Conservation (phyloP, 1,140 invertebrate species). For the Apolygus lucorum region DNA sequence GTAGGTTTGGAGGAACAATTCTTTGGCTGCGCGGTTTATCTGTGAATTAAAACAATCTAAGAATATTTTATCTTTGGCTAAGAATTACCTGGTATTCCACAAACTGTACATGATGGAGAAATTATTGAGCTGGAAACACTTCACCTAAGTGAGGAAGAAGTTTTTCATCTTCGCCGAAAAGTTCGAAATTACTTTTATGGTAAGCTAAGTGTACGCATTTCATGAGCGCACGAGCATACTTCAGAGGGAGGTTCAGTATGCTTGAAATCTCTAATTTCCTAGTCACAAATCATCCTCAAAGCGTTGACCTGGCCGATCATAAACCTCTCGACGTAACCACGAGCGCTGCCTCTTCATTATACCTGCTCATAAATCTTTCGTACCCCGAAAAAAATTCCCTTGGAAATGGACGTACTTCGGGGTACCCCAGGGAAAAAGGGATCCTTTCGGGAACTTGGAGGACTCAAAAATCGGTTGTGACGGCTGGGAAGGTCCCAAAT, state of each 20-base stretch:
- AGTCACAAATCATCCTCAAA: background rate
- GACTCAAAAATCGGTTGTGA: background rate
- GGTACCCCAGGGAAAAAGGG: background rate
- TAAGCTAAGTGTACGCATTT: background rate
- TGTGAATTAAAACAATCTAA: no score
- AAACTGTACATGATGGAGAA: no score
- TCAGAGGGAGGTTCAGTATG: background rate
- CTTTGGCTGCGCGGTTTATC: no score
- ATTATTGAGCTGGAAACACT: no score
- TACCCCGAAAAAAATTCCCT: background rate
- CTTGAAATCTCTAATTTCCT: background rate
- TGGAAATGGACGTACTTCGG: background rate
- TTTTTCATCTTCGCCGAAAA: background rate
- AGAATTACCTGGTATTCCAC: no score
- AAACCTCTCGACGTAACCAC: background rate
- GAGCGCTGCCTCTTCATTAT: background rate
- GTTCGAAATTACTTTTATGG: background rate
- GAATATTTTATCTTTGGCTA: no score
- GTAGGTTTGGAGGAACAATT: no score
- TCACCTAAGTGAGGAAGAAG: no score
- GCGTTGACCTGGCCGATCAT: background rate
- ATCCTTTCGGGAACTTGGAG: background rate
- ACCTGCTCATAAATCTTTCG: background rate
- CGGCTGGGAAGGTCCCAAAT: background rate
- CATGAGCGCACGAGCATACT: background rate